Evolutionary conservation across 1,140 invertebrate species (phyloP).

Genomic region (Procambarus clarkii): DNA sequence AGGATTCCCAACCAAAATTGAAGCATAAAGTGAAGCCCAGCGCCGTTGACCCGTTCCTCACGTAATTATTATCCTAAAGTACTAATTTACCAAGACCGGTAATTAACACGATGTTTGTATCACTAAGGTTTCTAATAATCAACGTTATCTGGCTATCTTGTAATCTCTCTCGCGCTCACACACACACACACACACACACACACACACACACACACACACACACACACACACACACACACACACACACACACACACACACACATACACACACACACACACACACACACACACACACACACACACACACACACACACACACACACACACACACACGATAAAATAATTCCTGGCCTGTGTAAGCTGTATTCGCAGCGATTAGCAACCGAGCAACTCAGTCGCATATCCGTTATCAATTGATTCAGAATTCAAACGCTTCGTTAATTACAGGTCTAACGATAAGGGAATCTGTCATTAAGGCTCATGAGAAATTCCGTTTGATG

Average conservation of each 20-base stretch:
- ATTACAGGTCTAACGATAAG: constrained; percentile 60
- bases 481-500: constrained; percentile 65
- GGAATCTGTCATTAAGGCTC: constrained; percentile 58
- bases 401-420: constrained; percentile 63
- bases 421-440: constrained; percentile 62
- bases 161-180: neutral
- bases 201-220: neutral
- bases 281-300: neutral
- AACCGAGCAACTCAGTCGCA: neutral
- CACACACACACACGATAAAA: neutral
- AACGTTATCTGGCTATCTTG: neutral
- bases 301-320: neutral
- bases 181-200: neutral
- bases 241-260: constrained; percentile 3
- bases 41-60: neutral
- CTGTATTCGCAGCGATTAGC: neutral
- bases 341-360: neutral
- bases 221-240: neutral
- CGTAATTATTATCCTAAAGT: neutral
- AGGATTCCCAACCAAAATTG: too few species aligned
- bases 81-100: neutral
- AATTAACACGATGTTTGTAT: neutral
- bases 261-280: neutral
- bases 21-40: too few species aligned
- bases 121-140: constrained; percentile 19